Conservation (phyloP, 2,113 vertebrate genomes). For the Aix galericulata region DNA sequence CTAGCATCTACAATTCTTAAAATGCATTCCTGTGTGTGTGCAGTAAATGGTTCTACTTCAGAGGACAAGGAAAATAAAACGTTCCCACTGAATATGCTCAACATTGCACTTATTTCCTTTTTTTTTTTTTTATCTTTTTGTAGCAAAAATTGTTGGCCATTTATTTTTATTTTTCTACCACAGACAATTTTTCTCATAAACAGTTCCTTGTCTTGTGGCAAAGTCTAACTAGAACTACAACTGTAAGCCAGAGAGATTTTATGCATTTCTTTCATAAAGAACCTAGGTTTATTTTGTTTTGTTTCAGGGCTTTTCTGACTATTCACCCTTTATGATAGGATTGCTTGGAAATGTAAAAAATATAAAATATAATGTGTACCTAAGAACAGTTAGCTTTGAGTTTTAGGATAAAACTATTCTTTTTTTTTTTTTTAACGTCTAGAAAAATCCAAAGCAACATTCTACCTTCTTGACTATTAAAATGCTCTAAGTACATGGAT, state of each 20-base stretch:
- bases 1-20: background rate
- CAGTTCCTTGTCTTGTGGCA: background rate
- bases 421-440: no score
- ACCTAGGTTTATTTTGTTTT: background rate
- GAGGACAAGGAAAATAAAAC: background rate
- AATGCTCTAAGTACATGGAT: background rate
- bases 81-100: background rate
- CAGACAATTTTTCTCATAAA: background rate
- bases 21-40: background rate
- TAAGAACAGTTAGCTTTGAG: background rate
- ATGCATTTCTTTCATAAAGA: background rate
- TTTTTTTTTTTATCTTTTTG: background rate
- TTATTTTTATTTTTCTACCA: background rate
- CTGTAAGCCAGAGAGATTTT: background rate
- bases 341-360: background rate
- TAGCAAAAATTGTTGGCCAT: background rate
- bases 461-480: background rate
- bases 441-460: background rate
- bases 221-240: background rate
- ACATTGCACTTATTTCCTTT: background rate
- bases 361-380: background rate
- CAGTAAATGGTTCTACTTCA: background rate
- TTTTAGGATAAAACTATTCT: background rate
- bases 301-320: background rate
- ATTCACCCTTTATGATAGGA: fast-evolving